These are phyloP conservation scores for Chlorodrepanis virens DNA, from an alignment of 2,113 vertebrate species.

Conservation along the genomic window DNA sequence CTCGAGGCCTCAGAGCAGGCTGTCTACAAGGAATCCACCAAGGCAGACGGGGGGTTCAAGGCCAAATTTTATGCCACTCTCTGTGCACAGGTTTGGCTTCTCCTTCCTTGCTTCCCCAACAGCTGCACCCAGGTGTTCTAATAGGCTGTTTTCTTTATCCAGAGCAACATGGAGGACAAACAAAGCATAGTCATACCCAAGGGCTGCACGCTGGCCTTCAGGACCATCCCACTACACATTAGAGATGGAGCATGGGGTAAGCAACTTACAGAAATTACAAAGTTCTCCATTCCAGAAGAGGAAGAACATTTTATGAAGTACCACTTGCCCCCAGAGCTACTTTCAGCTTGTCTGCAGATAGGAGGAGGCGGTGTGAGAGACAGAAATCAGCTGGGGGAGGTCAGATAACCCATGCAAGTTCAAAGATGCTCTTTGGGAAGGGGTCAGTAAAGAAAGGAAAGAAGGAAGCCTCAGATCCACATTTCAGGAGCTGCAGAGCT, in stretches of 20 bases:
- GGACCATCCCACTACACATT: conserved; percentile 21
- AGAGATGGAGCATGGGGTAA: conserved; percentile 42
- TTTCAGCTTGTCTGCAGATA: background rate
- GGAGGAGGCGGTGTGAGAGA: fast-evolving
- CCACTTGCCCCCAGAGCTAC: fast-evolving
- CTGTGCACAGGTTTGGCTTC: background rate
- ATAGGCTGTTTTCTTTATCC: background rate
- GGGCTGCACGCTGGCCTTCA: conserved; percentile 70
- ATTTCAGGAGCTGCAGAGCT: background rate
- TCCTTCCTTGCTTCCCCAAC: background rate
- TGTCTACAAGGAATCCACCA: background rate
- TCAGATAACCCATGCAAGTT: fast-evolving
- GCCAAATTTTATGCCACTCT: background rate
- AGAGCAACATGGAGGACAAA: conserved; percentile 27
- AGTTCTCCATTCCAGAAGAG: background rate
- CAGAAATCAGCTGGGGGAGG: background rate
- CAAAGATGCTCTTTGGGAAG: background rate
- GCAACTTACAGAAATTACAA: background rate
- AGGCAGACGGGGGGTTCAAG: background rate
- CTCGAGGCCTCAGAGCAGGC: background rate
- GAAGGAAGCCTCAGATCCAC: background rate
- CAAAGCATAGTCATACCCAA: conserved; percentile 63
- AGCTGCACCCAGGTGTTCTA: background rate
- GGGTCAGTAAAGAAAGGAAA: background rate
- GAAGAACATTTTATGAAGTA: background rate